A percentile compares a stretch with the other conserved stretches of the same genome.
phyloP scores from a whole-genome alignment of 2,113 vertebrate genomes.

The Catharus minimus region DNA sequence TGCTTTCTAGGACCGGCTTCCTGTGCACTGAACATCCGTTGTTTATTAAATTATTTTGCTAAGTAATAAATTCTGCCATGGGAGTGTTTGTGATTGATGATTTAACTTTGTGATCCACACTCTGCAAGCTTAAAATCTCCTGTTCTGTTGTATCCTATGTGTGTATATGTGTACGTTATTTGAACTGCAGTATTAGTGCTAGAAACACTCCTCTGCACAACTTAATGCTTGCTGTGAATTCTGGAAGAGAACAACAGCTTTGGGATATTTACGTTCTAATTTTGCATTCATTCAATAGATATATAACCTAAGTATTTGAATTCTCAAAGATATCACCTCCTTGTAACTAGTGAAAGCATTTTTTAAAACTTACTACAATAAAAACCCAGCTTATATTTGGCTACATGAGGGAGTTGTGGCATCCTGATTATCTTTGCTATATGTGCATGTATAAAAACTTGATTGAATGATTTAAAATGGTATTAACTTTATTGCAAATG shows the following conservation, averaged over 20 bases:
- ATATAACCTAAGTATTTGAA: not conserved
- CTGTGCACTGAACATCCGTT: not conserved
- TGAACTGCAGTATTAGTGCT: not conserved
- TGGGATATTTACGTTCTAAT: not conserved
- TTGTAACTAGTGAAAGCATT: not conserved
- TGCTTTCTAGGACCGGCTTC: constrained; percentile 7
- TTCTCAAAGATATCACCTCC: not conserved
- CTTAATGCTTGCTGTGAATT: not conserved
- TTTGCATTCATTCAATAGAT: not conserved
- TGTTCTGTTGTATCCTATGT: fast-evolving
- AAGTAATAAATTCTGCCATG: fast-evolving
- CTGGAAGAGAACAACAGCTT: not conserved
- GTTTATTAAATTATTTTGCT: not conserved
- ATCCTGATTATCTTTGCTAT: not conserved
- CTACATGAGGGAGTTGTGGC: not conserved
- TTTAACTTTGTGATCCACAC: fast-evolving
- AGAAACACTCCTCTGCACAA: not conserved
- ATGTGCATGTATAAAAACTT: not conserved
- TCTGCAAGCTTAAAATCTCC: not conserved
- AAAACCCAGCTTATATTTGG: fast-evolving
- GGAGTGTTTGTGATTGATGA: not conserved
- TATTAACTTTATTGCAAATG: not conserved
- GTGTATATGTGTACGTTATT: not conserved
- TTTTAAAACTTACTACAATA: fast-evolving
- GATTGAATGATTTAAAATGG: not conserved